Evolutionary conservation across 2,797 vertebrate genomes (phyloP), one percentile per base, ranked within the genome.

Genomic region (Esox masquinongy): DNA sequence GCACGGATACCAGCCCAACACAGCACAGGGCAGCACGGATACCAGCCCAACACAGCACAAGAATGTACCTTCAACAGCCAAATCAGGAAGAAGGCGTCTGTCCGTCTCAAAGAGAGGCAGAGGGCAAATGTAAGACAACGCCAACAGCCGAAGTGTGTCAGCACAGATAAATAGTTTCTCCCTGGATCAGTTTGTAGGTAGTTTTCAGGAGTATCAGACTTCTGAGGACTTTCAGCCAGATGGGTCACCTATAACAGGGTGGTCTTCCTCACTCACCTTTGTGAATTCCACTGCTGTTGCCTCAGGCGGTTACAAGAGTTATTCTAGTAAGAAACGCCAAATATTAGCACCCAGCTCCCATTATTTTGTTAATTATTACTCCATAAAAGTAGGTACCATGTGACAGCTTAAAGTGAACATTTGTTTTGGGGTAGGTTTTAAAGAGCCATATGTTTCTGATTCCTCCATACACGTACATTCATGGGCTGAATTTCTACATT

Each of bases 381-480:
- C 80, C 74, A 85, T 89, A 88, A 89, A 89, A 80, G 77, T 74
- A 83, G 82, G 85, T 82, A 86, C 82, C 84, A 82, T 78, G 79
- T 73, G 86, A 89, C 86, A 85, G 84, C 85, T 86, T 80, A 83
- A 86, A 85, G 83, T 36, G 84, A 84, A 84, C 85, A 89, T 82
- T 89, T 88, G 86, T 88, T 88, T 86, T 86, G 75, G 76, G 77
- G 85, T 84, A 78, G 24, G 64, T 75, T 87, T 85, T 72, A 39
- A 79, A 80, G 72, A 83, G 76, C 87, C 93, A 94, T 93, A 80
- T 94, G 93, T 88, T 94, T 93, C 92, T 93, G 83, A 91, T 95
- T 94, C 85, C 79, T 89, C 79, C 75, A 90, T 92, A 90, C 87
- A 88, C 89, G 91, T 91, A 93, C 91, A 92, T 91, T 92, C 92